Evolutionary conservation across 2,797 vertebrate genomes (phyloP), one percentile per base, ranked within the genome.

Genomic region (Myotis daubentonii): DNA sequence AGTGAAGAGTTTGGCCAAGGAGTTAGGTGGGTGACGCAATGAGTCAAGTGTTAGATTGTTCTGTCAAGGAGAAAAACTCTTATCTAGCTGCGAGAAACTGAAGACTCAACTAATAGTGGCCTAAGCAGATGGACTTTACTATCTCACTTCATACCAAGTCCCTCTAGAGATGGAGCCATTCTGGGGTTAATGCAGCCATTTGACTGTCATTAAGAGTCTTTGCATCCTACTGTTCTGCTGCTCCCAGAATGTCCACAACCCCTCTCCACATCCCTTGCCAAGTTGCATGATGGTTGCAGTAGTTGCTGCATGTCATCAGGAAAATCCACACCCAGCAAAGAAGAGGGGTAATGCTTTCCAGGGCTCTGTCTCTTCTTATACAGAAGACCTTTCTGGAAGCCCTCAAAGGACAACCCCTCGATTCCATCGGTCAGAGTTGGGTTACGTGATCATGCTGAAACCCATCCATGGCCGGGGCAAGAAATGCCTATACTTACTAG

Each of bases 1-100:
- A 71, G 38, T 25, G 30, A 55, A 51, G 74, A 71, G 47, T 49
- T 33, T 70, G 90, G 28, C 53, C 12, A 15, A 62, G 49, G 53
- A 65, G 41, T 30, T 12, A 10, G 23, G 20, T 5, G 19, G n/a
- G 33, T 11, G 23, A 0, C 0, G 0, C 6, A 47, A 17, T 19
- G 51, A 28, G 51, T 74, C 12, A 22, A 0, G 8, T 30, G 16
- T 91, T 85, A 80, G 80, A 49, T 25, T 55, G 10, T 53, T 81
- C 76, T 8, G 0, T 72, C 7, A 65, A 41, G 49, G 65, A 20
- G 19, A 57, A 53, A 75, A 75, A 10, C 16, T 78, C 51, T 47
- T 20, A 49, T 0, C 12, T 10, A 23, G 44, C 8, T 33, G 25
- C 9, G 33, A 71, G 51, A 12, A 38, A 66, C 30, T 53, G 3